Percentiles rank a stretch among this genome's conserved stretches.
Conservation (phyloP, 2,888 invertebrate genomes). For the Drosophila algonquin region DNA sequence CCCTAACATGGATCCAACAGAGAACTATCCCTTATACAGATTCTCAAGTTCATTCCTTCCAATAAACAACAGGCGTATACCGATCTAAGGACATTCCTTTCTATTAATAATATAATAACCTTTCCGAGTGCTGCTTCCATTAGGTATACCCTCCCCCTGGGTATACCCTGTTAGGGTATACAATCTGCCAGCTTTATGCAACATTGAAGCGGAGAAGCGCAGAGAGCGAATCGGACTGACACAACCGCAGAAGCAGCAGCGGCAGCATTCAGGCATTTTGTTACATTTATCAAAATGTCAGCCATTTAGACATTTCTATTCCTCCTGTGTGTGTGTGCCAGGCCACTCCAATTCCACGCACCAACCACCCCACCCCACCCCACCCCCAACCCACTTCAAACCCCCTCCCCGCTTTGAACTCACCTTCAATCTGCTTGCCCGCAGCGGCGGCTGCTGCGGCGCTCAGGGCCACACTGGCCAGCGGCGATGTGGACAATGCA, state of each 20-base stretch:
- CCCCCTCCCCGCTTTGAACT: constrained; percentile 53
- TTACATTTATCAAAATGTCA: constrained; percentile 79
- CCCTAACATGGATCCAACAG: not conserved
- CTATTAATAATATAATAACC: not conserved
- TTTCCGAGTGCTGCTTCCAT: not conserved
- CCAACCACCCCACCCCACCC: not conserved
- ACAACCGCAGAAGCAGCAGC: constrained; percentile 39
- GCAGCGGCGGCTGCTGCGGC: constrained; percentile 92
- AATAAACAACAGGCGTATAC: too few relatives aligned
- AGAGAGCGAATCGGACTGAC: constrained; percentile 15
- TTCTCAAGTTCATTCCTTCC: too few relatives aligned
- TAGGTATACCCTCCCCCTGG: not conserved
- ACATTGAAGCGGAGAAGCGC: constrained; percentile 1
- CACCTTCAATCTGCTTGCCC: constrained; percentile 96
- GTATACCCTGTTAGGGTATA: not conserved
- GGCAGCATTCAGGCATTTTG: constrained; percentile 62
- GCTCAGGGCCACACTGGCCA: constrained; percentile 88
- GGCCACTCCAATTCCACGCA: not conserved
- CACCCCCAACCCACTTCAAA: not conserved
- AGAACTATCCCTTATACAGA: not conserved
- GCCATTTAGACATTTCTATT: constrained; percentile 73
- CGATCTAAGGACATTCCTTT: not conserved
- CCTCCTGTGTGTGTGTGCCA: constrained; percentile 5
- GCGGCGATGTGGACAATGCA: constrained; percentile 86
- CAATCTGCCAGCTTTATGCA: not conserved